A percentile compares a stretch with the other conserved stretches of the same genome.
Conservation (phyloP, 2,797 vertebrate genomes). For the Tolypeutes matacus region DNA sequence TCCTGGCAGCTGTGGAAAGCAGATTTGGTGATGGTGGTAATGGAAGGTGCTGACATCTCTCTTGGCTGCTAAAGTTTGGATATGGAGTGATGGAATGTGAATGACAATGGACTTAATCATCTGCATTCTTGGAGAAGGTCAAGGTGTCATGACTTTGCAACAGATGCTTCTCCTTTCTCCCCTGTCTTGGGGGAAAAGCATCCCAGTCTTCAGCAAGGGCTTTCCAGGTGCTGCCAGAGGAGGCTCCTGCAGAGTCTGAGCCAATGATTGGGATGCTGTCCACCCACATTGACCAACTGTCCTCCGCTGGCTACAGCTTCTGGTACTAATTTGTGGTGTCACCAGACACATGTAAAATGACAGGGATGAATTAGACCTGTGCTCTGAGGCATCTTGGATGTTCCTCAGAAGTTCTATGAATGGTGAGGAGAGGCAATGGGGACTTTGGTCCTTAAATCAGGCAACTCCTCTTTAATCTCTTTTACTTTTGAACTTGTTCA, state of each 20-base stretch:
- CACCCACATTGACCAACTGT: neutral
- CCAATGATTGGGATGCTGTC: neutral
- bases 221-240: neutral
- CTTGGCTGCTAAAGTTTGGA: neutral
- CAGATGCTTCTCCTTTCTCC: neutral
- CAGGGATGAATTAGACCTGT: neutral
- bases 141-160: neutral
- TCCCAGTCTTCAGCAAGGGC: neutral
- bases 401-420: neutral
- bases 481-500: neutral
- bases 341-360: neutral
- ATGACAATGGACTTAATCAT: neutral
- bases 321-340: neutral
- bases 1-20: neutral
- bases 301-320: neutral
- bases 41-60: conserved; percentile 36
- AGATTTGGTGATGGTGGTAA: neutral
- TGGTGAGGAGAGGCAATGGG: too few relatives aligned
- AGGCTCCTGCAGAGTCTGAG: neutral
- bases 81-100: neutral
- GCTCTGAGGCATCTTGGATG: neutral
- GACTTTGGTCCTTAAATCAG: neutral
- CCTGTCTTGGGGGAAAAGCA: neutral
- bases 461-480: neutral
- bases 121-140: neutral